Evolutionary conservation across 2,113 vertebrate species (phyloP).

Genomic region (Talpa occidentalis): DNA sequence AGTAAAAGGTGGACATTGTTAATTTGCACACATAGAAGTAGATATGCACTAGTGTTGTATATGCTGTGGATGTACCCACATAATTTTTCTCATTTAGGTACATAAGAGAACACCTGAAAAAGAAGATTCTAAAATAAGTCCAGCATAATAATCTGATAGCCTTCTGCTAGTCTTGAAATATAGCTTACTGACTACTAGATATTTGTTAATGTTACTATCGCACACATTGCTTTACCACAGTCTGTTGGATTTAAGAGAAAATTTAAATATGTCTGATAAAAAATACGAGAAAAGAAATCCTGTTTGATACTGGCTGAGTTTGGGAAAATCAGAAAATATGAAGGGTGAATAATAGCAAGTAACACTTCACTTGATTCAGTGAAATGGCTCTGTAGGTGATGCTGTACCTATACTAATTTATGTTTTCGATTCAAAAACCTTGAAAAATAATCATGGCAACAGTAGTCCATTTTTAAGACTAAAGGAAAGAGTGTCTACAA

Average conservation of each 20-base stretch:
- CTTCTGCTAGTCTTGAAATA: not conserved
- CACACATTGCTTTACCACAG: not conserved
- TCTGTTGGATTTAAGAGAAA: not conserved
- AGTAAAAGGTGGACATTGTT: not conserved
- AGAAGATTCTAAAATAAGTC: not conserved
- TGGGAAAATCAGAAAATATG: constrained; percentile 17
- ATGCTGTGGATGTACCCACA: not conserved
- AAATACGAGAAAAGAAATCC: not conserved
- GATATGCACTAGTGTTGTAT: not conserved
- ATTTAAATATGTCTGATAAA: not conserved
- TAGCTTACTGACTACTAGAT: not conserved
- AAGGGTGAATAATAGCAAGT: not conserved
- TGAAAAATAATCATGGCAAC: not conserved
- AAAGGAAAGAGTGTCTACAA: constrained; percentile 2
- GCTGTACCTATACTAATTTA: not conserved
- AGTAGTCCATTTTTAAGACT: constrained; percentile 8
- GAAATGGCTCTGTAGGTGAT: not conserved
- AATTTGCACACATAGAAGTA: not conserved
- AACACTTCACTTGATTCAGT: not conserved
- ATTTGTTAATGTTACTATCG: not conserved
- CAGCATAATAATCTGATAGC: not conserved
- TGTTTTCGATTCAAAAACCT: not conserved
- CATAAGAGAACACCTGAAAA: not conserved
- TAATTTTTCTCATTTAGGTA: not conserved
- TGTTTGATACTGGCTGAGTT: not conserved